These are phyloP conservation scores for Rynchops niger DNA, from an alignment of 2,113 vertebrate species.

Conservation along the genomic window DNA sequence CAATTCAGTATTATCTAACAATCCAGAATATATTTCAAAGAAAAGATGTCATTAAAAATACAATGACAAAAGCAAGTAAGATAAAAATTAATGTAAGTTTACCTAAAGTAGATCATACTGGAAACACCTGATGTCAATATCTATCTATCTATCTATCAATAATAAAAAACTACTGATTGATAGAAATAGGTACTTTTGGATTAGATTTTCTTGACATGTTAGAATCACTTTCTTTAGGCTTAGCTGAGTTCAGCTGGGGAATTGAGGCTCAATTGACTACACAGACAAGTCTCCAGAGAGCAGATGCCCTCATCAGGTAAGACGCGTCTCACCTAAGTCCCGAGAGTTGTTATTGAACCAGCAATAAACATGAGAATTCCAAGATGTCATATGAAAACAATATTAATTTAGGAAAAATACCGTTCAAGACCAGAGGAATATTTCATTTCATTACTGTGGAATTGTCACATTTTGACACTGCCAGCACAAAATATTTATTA, in stretches of 20 bases:
- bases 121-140: neutral
- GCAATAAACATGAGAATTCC: neutral
- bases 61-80: neutral
- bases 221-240: neutral
- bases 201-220: neutral
- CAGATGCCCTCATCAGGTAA: neutral
- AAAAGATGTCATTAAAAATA: neutral
- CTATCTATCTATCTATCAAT: neutral
- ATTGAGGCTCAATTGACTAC: neutral
- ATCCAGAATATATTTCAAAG: neutral
- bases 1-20: neutral
- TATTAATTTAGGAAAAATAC: neutral
- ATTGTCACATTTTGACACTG: conserved; percentile 33
- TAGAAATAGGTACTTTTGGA: neutral
- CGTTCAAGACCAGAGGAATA: neutral
- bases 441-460: conserved; percentile 18
- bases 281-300: neutral
- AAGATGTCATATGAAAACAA: neutral
- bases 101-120: neutral
- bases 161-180: neutral
- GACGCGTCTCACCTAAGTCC: neutral
- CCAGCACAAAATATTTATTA: neutral
- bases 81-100: neutral
- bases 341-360: neutral
- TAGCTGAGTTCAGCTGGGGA: neutral